Evolutionary conservation across 1,140 invertebrate genomes (phyloP).

Genomic region (Sinonovacula constricta): DNA sequence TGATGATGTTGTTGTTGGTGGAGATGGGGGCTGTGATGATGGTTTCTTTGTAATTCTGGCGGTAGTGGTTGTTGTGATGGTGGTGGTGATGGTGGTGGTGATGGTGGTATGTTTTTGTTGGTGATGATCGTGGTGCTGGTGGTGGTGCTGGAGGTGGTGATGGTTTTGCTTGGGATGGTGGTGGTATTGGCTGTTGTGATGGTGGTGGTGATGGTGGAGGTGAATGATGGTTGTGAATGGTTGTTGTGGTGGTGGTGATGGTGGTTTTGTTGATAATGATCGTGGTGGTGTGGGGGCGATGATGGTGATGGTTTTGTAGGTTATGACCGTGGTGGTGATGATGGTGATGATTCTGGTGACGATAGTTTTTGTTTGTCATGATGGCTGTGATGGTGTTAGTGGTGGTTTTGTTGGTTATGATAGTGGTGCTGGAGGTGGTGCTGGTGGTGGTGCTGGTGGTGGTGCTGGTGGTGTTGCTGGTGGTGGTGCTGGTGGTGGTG

Average conservation of each 20-base stretch:
- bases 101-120: background rate
- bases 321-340: conserved; percentile 21
- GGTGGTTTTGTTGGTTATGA: too few relatives aligned
- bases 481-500: conserved; percentile 6
- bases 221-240: background rate
- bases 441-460: conserved; percentile 25
- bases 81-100: too few relatives aligned
- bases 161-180: background rate
- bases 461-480: too few relatives aligned
- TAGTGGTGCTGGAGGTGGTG: conserved; percentile 7
- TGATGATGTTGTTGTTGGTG: too few relatives aligned
- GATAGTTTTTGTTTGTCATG: too few relatives aligned
- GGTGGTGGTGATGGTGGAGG: background rate
- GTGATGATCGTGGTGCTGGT: background rate
- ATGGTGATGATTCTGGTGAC: conserved; percentile 13
- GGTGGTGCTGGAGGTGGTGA: background rate
- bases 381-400: too few relatives aligned
- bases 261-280: background rate
- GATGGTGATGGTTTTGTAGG: conserved; percentile 10
- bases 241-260: background rate
- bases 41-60: background rate
- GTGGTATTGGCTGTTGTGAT: background rate
- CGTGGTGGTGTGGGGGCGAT: background rate
- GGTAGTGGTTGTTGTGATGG: too few relatives aligned
- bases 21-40: too few relatives aligned